phyloP scores from a whole-genome alignment of 2,888 invertebrate genomes.

The Lycia hirtaria region DNA sequence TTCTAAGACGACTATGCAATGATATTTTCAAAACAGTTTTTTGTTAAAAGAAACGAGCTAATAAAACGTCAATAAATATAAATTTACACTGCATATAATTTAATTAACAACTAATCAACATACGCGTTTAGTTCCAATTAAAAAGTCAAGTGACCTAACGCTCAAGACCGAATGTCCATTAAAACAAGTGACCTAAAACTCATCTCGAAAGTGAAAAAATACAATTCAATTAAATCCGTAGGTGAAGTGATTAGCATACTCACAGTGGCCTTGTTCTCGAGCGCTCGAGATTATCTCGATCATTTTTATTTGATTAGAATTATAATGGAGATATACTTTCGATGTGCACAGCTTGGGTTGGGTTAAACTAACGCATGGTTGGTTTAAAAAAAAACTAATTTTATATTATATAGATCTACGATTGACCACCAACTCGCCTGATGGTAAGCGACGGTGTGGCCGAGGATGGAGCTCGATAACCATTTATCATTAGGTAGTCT shows the following conservation, averaged over 20 bases:
- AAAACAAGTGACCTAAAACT: conserved; percentile 12
- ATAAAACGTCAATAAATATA: conserved; percentile 12
- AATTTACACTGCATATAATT: conserved; percentile 14
- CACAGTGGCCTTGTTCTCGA: background rate
- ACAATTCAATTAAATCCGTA: conserved; percentile 24
- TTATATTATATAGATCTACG: too few relatives aligned
- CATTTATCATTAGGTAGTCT: too few relatives aligned
- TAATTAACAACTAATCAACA: conserved; percentile 7
- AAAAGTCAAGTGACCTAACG: conserved; percentile 21
- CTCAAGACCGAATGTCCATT: conserved; percentile 6
- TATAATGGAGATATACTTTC: too few relatives aligned
- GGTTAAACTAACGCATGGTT: too few relatives aligned
- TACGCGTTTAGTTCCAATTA: conserved; percentile 13
- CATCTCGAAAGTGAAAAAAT: conserved; percentile 18
- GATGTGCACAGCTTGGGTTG: too few relatives aligned
- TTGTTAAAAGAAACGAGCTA: background rate
- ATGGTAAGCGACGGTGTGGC: too few relatives aligned
- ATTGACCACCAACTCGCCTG: too few relatives aligned
- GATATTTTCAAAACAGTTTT: background rate
- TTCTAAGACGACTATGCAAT: background rate
- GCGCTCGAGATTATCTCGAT: background rate
- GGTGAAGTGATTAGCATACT: conserved; percentile 44
- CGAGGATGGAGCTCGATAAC: too few relatives aligned
- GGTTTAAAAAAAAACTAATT: too few relatives aligned
- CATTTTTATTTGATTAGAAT: background rate